These are phyloP conservation scores for Heterotilapia buettikoferi DNA, from an alignment of 2,113 vertebrate species.

Conservation along the genomic window DNA sequence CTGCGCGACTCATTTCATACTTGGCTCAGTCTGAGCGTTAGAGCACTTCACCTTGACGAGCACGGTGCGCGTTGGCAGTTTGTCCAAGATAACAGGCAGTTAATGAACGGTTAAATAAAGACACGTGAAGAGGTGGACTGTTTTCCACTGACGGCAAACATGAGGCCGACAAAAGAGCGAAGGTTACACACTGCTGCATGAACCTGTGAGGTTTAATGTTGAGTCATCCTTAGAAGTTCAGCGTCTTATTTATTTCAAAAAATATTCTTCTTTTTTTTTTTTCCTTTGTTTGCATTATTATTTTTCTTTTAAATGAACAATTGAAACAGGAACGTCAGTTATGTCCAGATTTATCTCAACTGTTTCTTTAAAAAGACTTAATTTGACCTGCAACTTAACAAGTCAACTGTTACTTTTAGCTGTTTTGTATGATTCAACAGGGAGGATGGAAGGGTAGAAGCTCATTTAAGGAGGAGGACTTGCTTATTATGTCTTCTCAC, in stretches of 20 bases:
- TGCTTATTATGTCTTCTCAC: neutral
- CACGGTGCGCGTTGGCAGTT: neutral
- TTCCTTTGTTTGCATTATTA: neutral
- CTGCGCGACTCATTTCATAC: neutral
- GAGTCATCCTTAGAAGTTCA: neutral
- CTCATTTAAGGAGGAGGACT: neutral
- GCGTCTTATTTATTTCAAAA: neutral
- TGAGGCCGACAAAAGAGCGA: neutral
- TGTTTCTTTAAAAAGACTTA: neutral
- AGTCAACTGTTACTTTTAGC: neutral
- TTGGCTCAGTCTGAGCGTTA: fast-evolving
- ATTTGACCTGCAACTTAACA: neutral
- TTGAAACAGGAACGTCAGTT: neutral
- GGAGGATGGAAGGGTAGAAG: neutral
- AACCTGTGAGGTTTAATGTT: neutral
- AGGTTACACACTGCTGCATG: neutral
- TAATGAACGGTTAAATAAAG: neutral
- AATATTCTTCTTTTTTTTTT: neutral
- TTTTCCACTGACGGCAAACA: neutral
- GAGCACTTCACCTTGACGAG: neutral
- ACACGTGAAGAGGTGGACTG: neutral
- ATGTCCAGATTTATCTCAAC: neutral
- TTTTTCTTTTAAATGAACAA: neutral
- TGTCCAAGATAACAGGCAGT: neutral
- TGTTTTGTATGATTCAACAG: neutral